Conservation (phyloP, 2,888 invertebrate species). For the Neocrepidodera transversa region DNA sequence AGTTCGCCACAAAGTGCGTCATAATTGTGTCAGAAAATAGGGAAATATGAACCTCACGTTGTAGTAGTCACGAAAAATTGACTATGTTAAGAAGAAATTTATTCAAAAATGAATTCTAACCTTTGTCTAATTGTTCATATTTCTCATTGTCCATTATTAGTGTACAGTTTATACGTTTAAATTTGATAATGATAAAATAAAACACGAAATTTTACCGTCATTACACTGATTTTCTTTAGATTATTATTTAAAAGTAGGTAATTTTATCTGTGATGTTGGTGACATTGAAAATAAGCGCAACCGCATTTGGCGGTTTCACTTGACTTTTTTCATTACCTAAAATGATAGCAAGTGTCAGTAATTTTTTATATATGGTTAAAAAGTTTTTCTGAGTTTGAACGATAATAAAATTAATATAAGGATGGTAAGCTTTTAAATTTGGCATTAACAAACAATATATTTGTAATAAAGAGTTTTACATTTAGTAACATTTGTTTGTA, state of each 20-base stretch:
- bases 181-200: no score
- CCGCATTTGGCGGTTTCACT: constrained; percentile 36
- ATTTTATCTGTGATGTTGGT: constrained; percentile 17
- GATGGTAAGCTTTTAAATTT: background rate
- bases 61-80: no score
- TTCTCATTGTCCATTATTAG: no score
- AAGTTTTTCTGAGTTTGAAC: constrained; percentile 2
- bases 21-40: no score
- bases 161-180: no score
- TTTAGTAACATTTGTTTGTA: background rate
- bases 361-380: constrained; percentile 34
- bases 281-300: constrained; percentile 29
- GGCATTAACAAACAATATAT: background rate
- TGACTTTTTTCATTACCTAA: constrained; percentile 31
- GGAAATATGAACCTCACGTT: no score
- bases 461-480: background rate
- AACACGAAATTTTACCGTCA: no score
- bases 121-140: no score
- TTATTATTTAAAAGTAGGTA: background rate
- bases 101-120: no score
- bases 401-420: background rate
- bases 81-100: no score
- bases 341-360: constrained; percentile 32
- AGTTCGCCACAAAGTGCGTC: no score
- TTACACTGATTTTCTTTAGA: no score